phyloP scores from a whole-genome alignment of 2,113 vertebrate genomes.

The Pseudopipra pipra region DNA sequence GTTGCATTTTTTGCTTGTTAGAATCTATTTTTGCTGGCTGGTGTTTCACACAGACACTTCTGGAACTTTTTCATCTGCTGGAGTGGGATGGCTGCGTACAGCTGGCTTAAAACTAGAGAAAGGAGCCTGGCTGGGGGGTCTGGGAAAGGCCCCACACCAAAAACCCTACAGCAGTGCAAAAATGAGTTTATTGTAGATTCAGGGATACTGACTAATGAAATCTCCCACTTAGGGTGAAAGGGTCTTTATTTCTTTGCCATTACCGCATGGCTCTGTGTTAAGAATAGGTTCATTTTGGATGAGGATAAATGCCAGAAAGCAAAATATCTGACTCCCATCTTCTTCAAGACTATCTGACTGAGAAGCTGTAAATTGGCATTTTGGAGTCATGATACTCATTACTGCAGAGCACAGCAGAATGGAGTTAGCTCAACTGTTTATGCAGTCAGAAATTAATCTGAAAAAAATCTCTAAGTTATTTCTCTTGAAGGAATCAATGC shows the following conservation, averaged over 20 bases:
- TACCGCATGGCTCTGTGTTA: neutral
- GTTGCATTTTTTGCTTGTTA: conserved; percentile 21
- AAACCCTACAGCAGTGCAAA: neutral
- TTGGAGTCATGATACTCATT: neutral
- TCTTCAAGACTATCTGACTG: neutral
- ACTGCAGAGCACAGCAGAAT: neutral
- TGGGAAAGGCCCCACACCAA: neutral
- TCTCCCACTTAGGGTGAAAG: neutral
- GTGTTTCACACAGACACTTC: neutral
- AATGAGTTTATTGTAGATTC: neutral
- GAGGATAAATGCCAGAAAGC: neutral
- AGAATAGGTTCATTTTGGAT: neutral
- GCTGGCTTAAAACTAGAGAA: neutral
- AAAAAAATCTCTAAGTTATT: neutral
- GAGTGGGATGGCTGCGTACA: neutral
- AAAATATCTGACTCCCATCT: neutral
- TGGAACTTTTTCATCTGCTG: neutral
- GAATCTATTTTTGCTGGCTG: conserved; percentile 40
- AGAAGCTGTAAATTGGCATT: neutral
- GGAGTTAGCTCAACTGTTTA: neutral
- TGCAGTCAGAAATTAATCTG: neutral
- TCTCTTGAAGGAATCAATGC: neutral
- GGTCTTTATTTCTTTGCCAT: neutral
- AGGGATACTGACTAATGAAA: neutral
- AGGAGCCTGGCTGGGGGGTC: neutral